These are phyloP conservation scores for Darevskia mixta DNA, from an alignment of 2,797 vertebrate genomes.

Conservation along the genomic window DNA sequence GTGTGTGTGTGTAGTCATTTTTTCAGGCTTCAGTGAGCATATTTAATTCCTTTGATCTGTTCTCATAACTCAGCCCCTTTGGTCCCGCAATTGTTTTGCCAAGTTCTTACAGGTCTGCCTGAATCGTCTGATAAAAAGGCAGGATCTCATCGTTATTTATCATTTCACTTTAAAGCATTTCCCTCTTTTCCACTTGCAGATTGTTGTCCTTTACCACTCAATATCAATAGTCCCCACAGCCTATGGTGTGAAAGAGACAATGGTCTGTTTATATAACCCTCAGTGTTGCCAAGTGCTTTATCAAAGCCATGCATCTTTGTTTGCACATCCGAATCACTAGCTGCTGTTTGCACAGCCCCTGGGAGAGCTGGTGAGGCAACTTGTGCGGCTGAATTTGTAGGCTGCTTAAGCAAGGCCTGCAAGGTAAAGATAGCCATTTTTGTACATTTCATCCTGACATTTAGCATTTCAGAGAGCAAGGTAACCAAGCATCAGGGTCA, in stretches of 20 bases:
- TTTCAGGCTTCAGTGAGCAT: background rate
- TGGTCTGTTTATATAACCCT: accelerated
- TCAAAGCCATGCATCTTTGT: constrained; percentile 2
- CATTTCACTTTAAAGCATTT: constrained; percentile 49
- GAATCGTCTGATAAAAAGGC: constrained; percentile 62
- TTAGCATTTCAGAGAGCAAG: constrained; percentile 43
- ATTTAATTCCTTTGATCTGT: constrained; percentile 67
- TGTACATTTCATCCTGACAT: constrained; percentile 19
- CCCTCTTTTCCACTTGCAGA: constrained; percentile 8
- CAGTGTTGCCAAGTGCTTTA: constrained; percentile 8
- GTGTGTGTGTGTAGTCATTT: background rate
- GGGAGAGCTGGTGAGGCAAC: accelerated
- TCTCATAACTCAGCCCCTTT: constrained; percentile 52
- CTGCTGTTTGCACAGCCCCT: accelerated
- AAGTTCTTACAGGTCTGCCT: constrained; percentile 57
- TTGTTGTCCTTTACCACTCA: constrained; percentile 47
- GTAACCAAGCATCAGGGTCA: constrained; percentile 20
- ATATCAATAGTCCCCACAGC: background rate
- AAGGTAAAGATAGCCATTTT: constrained; percentile 37
- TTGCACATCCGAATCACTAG: background rate
- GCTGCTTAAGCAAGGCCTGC: background rate
- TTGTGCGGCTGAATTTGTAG: background rate
- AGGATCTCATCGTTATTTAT: constrained; percentile 47
- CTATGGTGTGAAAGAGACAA: background rate
- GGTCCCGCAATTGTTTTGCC: constrained; percentile 51